Evolutionary conservation across 2,888 invertebrate genomes (phyloP).

Genomic region (Lycophotia porphyrea): DNA sequence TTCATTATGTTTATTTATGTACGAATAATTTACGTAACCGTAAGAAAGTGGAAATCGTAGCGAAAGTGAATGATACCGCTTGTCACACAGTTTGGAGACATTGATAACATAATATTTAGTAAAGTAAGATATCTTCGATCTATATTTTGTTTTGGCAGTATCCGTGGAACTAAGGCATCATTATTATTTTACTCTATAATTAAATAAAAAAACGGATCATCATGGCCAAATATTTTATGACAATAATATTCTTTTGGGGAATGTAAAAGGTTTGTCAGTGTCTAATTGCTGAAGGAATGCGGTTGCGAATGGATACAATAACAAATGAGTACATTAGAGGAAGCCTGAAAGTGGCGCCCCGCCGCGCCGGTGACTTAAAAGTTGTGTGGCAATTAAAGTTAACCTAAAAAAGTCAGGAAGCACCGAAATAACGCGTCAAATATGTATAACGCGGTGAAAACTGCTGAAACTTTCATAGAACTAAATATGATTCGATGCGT

Average conservation of each 20-base stretch:
- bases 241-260: background rate
- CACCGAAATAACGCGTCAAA: conserved; percentile 52
- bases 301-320: background rate
- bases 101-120: conserved; percentile 8
- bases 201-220: background rate
- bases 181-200: background rate
- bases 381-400: conserved; percentile 39
- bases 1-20: conserved; percentile 47
- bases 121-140: background rate
- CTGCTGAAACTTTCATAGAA: conserved; percentile 43
- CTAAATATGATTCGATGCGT: conserved; percentile 9
- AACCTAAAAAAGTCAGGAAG: conserved; percentile 65
- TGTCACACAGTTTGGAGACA: conserved; percentile 22
- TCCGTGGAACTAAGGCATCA: background rate
- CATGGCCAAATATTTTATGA: background rate
- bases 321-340: background rate
- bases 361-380: too few relatives aligned
- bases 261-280: background rate
- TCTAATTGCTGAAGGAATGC: background rate
- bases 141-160: background rate
- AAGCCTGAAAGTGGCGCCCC: background rate
- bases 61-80: conserved; percentile 44
- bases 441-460: conserved; percentile 54
- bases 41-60: conserved; percentile 56
- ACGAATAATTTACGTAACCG: conserved; percentile 59